Conservation (phyloP, 2,113 vertebrate genomes). For the Vombatus ursinus region DNA sequence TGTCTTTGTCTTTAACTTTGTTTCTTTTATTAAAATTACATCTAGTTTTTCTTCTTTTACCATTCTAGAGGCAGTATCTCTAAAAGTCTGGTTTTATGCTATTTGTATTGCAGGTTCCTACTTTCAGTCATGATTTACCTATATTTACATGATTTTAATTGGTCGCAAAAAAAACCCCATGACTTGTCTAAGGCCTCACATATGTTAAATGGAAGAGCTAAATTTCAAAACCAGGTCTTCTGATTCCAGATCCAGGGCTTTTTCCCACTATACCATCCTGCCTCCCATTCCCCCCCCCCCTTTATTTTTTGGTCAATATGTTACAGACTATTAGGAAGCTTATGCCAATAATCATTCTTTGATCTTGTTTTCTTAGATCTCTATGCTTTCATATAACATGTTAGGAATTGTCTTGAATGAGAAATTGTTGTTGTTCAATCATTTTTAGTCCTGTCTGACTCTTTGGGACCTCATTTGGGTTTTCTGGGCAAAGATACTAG, state of each 20-base stretch:
- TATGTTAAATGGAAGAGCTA: not conserved
- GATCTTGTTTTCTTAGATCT: not conserved
- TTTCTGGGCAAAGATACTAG: too few relatives aligned
- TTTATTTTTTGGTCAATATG: not conserved
- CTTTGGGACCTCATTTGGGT: too few relatives aligned
- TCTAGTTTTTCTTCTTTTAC: not conserved
- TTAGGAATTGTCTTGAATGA: not conserved
- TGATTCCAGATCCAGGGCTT: not conserved
- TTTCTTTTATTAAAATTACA: not conserved
- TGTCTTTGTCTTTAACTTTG: not conserved
- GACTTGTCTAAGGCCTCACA: not conserved
- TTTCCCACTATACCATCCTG: not conserved
- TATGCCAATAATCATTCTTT: not conserved
- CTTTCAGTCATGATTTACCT: not conserved
- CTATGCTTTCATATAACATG: not conserved
- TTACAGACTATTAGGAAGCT: not conserved
- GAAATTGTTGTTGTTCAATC: not conserved
- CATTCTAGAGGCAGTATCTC: not conserved
- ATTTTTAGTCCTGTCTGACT: too few relatives aligned
- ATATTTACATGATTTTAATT: not conserved
- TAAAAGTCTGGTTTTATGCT: not conserved
- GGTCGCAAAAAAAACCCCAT: not conserved
- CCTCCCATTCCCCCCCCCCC: not conserved
- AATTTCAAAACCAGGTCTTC: not conserved
- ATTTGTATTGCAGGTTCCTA: not conserved